Conservation (phyloP, 2,888 invertebrate species). For the Machimus atricapillus region DNA sequence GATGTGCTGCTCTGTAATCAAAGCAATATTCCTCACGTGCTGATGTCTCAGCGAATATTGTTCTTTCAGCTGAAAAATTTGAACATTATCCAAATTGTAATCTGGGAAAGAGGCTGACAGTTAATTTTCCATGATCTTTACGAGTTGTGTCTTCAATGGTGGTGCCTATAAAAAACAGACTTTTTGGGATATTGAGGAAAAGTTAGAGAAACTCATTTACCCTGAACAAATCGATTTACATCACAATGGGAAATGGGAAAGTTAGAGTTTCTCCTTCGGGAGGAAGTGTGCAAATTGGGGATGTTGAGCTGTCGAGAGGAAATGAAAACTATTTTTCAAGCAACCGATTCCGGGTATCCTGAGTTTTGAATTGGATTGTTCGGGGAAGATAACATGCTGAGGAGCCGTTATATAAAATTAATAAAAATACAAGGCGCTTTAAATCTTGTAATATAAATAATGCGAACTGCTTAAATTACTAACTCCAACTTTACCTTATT, state of each 20-base stretch:
- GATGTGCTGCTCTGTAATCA: background rate
- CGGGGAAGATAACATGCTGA: background rate
- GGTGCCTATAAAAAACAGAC: background rate
- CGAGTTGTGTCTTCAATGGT: background rate
- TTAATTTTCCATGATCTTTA: background rate
- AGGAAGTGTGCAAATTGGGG: background rate
- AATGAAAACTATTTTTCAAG: background rate
- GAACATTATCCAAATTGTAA: background rate
- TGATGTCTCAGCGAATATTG: background rate
- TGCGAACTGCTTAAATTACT: too few relatives aligned
- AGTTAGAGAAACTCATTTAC: background rate
- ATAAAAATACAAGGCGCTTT: background rate
- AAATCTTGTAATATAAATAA: too few relatives aligned
- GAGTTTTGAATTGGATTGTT: background rate
- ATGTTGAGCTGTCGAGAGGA: background rate
- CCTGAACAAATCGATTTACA: background rate
- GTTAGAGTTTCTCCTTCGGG: background rate
- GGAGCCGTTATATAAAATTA: background rate
- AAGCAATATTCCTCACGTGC: background rate
- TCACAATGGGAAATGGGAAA: background rate
- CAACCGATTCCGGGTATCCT: background rate
- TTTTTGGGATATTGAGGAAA: background rate
- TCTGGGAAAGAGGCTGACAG: background rate
- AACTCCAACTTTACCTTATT: too few relatives aligned
- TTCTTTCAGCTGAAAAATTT: background rate